phyloP scores from a whole-genome alignment of 2,113 vertebrate genomes.

The Lepus timidus region DNA sequence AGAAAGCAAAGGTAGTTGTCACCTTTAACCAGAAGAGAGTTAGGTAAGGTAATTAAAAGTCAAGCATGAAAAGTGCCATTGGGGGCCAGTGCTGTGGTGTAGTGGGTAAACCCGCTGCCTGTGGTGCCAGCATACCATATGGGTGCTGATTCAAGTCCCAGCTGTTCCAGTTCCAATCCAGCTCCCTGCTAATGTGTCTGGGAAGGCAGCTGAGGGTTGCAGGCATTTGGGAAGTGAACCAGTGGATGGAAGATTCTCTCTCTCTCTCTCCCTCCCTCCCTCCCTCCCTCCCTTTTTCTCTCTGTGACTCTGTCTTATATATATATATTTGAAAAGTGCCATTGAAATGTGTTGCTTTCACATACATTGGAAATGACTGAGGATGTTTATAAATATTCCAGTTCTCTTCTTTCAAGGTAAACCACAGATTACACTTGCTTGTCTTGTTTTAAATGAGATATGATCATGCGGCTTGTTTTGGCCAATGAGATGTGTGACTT shows the following conservation, averaged over 20 bases:
- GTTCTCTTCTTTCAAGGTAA: not conserved
- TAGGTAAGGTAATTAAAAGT: slow-evolving; percentile 39
- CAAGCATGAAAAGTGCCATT: not conserved
- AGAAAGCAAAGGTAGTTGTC: not conserved
- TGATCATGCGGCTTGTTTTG: not conserved
- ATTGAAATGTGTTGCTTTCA: not conserved
- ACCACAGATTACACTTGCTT: not conserved
- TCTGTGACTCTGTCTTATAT: too few species aligned
- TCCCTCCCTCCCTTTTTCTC: too few species aligned
- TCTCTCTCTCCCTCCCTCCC: too few species aligned
- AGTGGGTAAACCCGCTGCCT: too few species aligned
- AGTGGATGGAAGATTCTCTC: too few species aligned
- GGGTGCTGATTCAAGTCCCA: too few species aligned
- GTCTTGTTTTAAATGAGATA: slow-evolving; percentile 2
- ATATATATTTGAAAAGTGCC: not conserved
- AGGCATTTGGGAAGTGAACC: too few species aligned
- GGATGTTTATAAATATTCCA: not conserved
- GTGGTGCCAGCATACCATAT: too few species aligned
- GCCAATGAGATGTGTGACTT: not conserved
- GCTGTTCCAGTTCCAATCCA: too few species aligned
- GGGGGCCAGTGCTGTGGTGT: too few species aligned
- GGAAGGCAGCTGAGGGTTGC: too few species aligned
- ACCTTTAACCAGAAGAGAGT: not conserved
- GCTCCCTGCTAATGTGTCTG: too few species aligned
- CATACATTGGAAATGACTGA: slow-evolving; percentile 4